Percentiles rank a stretch among this genome's conserved stretches.
Evolutionary conservation across 2,113 vertebrate genomes (phyloP).

Genomic region (human): GRCh38 chr13:87541501-87542000

Average conservation of each 20-base stretch:
- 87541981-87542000: background rate
- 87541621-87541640: fast-evolving
- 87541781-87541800: background rate
- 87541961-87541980: background rate
- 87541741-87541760: background rate
- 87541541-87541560: too few species aligned
- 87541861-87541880: background rate
- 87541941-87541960: background rate
- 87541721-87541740: background rate
- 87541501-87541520: too few species aligned
- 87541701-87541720: background rate
- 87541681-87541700: background rate
- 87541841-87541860: background rate
- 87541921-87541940: background rate
- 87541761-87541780: background rate
- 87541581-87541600: too few species aligned
- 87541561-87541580: too few species aligned
- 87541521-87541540: too few species aligned
- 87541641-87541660: background rate
- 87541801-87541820: background rate
- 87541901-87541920: background rate
- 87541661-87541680: background rate
- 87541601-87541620: background rate
- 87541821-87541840: background rate
- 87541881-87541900: background rate